Percentiles rank a stretch among this genome's conserved stretches.
These are phyloP conservation scores for Pyralis farinalis DNA, from an alignment of 2,888 invertebrate species.

Conservation along the genomic window DNA sequence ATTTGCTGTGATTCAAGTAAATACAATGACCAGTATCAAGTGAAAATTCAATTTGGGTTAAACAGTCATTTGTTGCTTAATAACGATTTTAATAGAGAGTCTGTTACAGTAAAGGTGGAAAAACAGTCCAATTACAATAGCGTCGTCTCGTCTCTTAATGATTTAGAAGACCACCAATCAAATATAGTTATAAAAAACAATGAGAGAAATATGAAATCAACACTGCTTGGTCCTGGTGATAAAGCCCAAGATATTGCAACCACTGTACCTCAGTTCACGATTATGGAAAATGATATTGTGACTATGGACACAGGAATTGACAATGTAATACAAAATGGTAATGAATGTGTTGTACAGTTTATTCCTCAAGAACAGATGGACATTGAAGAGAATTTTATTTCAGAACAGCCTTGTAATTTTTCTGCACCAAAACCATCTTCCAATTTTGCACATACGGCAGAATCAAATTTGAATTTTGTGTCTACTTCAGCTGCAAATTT, in stretches of 20 bases:
- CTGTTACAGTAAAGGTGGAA: no score
- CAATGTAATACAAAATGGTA: not conserved
- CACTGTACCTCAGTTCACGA: no score
- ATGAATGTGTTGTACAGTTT: not conserved
- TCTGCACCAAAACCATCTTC: not conserved
- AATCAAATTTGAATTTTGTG: no score
- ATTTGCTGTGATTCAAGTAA: constrained; percentile 40
- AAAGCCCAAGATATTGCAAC: no score
- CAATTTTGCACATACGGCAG: not conserved
- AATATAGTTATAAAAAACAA: no score
- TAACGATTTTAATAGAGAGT: not conserved
- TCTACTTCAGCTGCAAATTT: no score
- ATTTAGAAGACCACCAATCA: not conserved
- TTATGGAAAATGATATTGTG: no score
- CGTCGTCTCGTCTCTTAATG: no score
- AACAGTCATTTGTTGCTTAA: constrained; percentile 12
- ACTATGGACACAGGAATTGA: constrained; percentile 1
- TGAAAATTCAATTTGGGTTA: constrained; percentile 24
- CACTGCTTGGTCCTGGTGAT: no score
- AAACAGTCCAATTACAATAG: no score
- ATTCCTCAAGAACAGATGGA: constrained; percentile 31
- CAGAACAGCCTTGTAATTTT: not conserved
- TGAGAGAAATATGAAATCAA: no score
- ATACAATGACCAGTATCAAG: constrained; percentile 4
- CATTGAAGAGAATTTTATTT: constrained; percentile 26